Evolutionary conservation across 2,113 vertebrate genomes (phyloP).

Genomic region (Rhabdornis inornatus): DNA sequence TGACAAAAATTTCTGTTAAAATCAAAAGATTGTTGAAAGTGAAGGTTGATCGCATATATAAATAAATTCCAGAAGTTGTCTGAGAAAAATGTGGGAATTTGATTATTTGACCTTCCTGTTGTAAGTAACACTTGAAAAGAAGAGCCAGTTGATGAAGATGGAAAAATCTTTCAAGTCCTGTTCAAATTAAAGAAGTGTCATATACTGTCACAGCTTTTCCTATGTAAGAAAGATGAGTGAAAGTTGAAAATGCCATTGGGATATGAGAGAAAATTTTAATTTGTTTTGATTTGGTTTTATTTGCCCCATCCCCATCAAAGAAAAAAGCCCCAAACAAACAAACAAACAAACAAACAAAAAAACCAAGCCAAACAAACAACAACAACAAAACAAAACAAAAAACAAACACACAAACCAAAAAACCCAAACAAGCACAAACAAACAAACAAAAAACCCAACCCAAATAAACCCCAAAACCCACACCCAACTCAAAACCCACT

Average conservation of each 20-base stretch:
- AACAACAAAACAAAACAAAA: too few species aligned
- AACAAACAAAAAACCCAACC: too few species aligned
- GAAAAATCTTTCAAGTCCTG: neutral
- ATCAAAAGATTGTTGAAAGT: neutral
- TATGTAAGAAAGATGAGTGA: neutral
- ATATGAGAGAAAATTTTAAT: neutral
- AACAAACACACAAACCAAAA: neutral
- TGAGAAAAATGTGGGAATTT: neutral
- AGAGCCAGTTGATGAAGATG: neutral
- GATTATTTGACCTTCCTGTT: neutral
- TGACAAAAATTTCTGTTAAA: neutral
- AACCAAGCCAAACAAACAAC: too few species aligned
- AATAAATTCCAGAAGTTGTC: neutral
- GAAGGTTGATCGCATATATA: neutral
- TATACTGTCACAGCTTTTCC: neutral
- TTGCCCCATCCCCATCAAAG: fast-evolving
- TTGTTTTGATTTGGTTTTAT: neutral
- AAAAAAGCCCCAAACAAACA: neutral
- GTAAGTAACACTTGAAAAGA: neutral
- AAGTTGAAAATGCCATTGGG: neutral
- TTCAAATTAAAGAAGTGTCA: neutral
- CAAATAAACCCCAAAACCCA: neutral
- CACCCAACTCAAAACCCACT: neutral
- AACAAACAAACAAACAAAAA: too few species aligned
- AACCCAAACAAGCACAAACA: too few species aligned